Evolutionary conservation across 2,888 invertebrate species (phyloP).

Genomic region (Trichopria drosophilae): DNA sequence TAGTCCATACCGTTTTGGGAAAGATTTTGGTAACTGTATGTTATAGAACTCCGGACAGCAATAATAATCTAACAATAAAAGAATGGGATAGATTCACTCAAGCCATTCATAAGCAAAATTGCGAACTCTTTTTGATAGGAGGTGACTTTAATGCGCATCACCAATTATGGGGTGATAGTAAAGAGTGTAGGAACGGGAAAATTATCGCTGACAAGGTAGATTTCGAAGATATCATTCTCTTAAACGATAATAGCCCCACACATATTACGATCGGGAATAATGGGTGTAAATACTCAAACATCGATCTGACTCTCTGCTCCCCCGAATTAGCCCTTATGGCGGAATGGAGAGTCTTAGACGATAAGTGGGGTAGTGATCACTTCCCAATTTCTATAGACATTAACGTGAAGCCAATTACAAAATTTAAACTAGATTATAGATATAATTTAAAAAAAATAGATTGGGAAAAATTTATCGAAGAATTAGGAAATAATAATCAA

Average conservation of each 20-base stretch:
- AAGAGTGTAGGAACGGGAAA: background rate
- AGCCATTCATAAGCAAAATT: background rate
- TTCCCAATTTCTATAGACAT: conserved; percentile 12
- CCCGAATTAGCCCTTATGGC: background rate
- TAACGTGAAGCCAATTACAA: background rate
- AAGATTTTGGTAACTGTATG: conserved; percentile 8
- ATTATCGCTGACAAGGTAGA: conserved; percentile 10
- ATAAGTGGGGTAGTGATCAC: conserved; percentile 17
- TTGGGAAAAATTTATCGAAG: conserved; percentile 13
- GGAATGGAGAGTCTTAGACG: conserved; percentile 3
- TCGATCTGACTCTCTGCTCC: conserved; percentile 5
- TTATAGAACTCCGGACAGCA: conserved; percentile 11
- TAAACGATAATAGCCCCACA: conserved; percentile 8
- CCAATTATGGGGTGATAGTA: background rate
- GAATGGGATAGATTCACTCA: conserved; percentile 14
- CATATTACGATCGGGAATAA: background rate
- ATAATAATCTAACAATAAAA: background rate
- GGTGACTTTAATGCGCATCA: conserved; percentile 22
- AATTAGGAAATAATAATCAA: background rate
- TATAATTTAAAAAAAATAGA: conserved; percentile 6
- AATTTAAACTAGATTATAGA: conserved; percentile 8
- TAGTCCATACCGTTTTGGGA: background rate
- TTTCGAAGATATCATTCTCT: conserved; percentile 6
- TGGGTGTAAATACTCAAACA: background rate
- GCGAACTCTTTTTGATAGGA: background rate